These are phyloP conservation scores for Conistra vaccinii DNA, from an alignment of 2,888 invertebrate species.

Conservation along the genomic window DNA sequence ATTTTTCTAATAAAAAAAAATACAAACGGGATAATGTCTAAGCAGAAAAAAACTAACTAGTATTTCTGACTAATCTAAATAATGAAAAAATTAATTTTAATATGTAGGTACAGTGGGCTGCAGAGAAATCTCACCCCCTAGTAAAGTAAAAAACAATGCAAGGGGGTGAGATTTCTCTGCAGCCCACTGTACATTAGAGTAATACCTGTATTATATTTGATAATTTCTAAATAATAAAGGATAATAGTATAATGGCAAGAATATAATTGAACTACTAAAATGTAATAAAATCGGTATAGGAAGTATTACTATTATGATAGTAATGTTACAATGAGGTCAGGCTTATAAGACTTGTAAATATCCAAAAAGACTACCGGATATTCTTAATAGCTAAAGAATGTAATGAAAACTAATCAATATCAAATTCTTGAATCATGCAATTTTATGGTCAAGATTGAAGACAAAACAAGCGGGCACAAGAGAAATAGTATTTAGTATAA, in stretches of 20 bases:
- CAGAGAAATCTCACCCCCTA: too few relatives aligned
- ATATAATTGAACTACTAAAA: slow-evolving; percentile 52
- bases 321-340: slow-evolving; percentile 32
- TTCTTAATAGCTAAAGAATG: slow-evolving; percentile 23
- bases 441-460: slow-evolving; percentile 4
- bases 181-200: slow-evolving; percentile 44
- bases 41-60: slow-evolving; percentile 28
- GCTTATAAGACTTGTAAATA: slow-evolving; percentile 16
- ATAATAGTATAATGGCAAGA: slow-evolving; percentile 44
- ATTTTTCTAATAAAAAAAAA: slow-evolving; percentile 15
- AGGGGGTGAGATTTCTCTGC: too few relatives aligned
- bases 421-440: slow-evolving; percentile 34
- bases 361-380: slow-evolving; percentile 18
- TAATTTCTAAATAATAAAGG: slow-evolving; percentile 29
- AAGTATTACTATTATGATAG: slow-evolving; percentile 20
- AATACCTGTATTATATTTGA: slow-evolving; percentile 53
- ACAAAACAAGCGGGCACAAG: background rate
- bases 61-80: slow-evolving; percentile 16
- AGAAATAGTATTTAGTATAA: background rate
- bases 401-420: slow-evolving; percentile 13
- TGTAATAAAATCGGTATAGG: slow-evolving; percentile 40
- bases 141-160: too few relatives aligned
- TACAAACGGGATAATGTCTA: slow-evolving; percentile 34
- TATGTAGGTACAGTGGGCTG: slow-evolving; percentile 34
- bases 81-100: slow-evolving; percentile 26